Percentiles rank a stretch among this genome's conserved stretches.
phyloP scores from a whole-genome alignment of 35 echinoderm and acorn worm species.

The Chiridota heheva region DNA sequence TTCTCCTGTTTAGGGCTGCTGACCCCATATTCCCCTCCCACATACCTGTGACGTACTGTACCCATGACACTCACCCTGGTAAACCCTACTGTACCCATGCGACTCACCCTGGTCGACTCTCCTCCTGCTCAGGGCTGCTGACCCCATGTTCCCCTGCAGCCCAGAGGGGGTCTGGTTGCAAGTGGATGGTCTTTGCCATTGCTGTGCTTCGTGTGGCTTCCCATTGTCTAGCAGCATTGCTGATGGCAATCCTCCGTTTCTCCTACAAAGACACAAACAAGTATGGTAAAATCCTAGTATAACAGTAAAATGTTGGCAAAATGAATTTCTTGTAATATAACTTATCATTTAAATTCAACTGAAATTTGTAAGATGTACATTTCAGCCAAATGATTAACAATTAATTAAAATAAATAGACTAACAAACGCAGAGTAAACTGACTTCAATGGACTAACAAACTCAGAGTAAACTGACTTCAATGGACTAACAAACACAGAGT shows the following conservation, averaged over 20 bases:
- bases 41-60: too few species aligned
- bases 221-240: slow-evolving; percentile 94
- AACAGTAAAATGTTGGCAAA: not conserved
- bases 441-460: too few species aligned
- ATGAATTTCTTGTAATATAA: too few species aligned
- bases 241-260: slow-evolving; percentile 83
- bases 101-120: slow-evolving; percentile 75
- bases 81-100: too few species aligned
- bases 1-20: slow-evolving; percentile 46
- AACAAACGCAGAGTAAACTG: too few species aligned
- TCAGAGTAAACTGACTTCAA: too few species aligned
- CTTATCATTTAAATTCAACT: too few species aligned
- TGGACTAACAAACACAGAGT: too few species aligned
- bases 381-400: not conserved
- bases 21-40: too few species aligned
- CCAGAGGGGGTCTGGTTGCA: slow-evolving; percentile 57
- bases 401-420: not conserved
- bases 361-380: too few species aligned
- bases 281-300: not conserved
- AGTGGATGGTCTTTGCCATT: slow-evolving; percentile 71
- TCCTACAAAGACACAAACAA: slow-evolving; percentile 51
- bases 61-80: too few species aligned
- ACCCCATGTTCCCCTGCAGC: not conserved
- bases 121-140: slow-evolving; percentile 37
- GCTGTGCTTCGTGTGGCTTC: slow-evolving; percentile 69